Base-by-base conservation (phyloP, 1,140 invertebrate species). In the Papilio machaon region DNA sequence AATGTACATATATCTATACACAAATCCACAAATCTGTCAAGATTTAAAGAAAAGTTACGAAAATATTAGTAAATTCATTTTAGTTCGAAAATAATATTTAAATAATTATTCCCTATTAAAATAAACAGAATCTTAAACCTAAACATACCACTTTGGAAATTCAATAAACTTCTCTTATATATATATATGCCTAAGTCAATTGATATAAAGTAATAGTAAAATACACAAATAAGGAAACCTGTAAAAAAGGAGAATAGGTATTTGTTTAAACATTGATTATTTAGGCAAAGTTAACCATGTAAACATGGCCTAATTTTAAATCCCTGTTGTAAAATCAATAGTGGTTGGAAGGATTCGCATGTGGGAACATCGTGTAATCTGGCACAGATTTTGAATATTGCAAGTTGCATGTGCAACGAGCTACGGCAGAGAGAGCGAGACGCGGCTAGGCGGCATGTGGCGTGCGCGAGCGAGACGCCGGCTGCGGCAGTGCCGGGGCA, bases 381-480 rank as follows among this genome's bases (percentile, higher is more conserved):
- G 83, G 86, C 84, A 88, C 85, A 85, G 85, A 86, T 88, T 89
- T 85, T 87, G 85, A 86, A 87, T 90, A 91, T 85, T 90, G 87
- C 90, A 90, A 86, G 82, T 83, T 92, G 91, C 90, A 92, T 90
- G 89, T 91, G 92, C 91, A 91, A 80, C 83, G 80, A 80, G 83
- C 79, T 86, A 87, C 85, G 87, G 85, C 82, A 87, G 88, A 89
- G 86, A n/a, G 90, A 90, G 85, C 86, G 87, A 85, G 89, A 89
- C 82, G 86, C 83, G 85, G 84, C 74, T 67, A 88, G 82, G 64
- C 52, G 47, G 30, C 30, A 78, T 43, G 74, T 77, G 47, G 81
- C 80, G 84, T 79, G 90, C 80, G 87, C 79, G 90, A 91, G 83
- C 79, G 84, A 80, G 89, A 88, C 83, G 82, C 81, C 84, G 87